These are phyloP conservation scores for Ips typographus DNA, from an alignment of 1,140 invertebrate species.

Conservation along the genomic window DNA sequence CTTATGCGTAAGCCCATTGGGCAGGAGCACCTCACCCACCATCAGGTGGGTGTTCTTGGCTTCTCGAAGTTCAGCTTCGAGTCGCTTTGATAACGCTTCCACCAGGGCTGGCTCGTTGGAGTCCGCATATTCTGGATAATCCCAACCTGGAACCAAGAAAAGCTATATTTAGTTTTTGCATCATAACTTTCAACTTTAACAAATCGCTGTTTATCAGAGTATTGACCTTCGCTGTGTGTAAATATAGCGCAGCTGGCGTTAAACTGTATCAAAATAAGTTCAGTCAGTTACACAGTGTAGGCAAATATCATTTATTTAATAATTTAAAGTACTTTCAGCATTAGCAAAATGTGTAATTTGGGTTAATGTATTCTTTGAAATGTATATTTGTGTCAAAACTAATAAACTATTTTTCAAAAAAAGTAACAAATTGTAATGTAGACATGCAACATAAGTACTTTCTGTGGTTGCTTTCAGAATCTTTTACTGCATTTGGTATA, in stretches of 20 bases:
- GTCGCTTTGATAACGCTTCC: constrained; percentile 63
- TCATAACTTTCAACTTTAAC: constrained; percentile 65
- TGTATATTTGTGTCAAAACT: too few species aligned
- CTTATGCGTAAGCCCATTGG: constrained; percentile 71
- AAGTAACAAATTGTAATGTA: too few species aligned
- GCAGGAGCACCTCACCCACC: constrained; percentile 74
- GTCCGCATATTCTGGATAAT: constrained; percentile 34
- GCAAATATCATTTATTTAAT: too few species aligned
- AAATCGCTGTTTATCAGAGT: constrained; percentile 57
- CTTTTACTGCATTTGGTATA: too few species aligned
- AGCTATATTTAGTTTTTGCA: constrained; percentile 62
- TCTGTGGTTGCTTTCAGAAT: too few species aligned
- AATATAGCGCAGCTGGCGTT: background rate
- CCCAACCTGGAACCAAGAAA: constrained; percentile 51
- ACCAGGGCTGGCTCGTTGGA: constrained; percentile 47
- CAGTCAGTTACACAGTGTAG: background rate
- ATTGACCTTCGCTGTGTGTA: background rate
- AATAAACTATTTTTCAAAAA: too few species aligned
- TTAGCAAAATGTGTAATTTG: too few species aligned
- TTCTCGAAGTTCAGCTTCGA: constrained; percentile 73
- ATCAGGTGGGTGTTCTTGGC: constrained; percentile 75
- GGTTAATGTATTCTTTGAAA: too few species aligned
- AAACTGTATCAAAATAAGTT: background rate
- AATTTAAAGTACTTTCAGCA: too few species aligned
- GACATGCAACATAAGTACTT: too few species aligned